Evolutionary conservation across 2,888 invertebrate species (phyloP).

Genomic region (Cyclophora albipunctata): DNA sequence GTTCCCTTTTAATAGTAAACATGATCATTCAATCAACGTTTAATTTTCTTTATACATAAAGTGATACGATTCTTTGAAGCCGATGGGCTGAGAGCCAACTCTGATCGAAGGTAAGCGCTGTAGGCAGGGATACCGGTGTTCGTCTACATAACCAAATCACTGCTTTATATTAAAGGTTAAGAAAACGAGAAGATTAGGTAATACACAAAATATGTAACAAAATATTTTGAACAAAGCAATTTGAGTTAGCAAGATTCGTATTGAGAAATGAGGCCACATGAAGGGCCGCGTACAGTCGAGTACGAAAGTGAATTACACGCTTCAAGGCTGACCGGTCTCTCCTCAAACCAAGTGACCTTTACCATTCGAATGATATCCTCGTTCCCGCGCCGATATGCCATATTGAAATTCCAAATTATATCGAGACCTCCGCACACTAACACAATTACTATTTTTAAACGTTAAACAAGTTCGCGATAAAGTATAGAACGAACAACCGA

Average conservation of each 20-base stretch:
- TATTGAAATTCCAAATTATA: slow-evolving; percentile 47
- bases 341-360: slow-evolving; percentile 71
- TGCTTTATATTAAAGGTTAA: too few species aligned
- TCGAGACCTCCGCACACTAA: slow-evolving; percentile 15
- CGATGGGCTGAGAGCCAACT: too few species aligned
- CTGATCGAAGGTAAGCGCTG: too few species aligned
- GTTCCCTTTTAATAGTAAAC: slow-evolving; percentile 25
- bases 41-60: too few species aligned
- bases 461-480: too few species aligned
- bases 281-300: slow-evolving; percentile 56
- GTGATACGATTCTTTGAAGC: too few species aligned
- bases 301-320: slow-evolving; percentile 68
- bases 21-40: slow-evolving; percentile 4
- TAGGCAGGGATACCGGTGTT: too few species aligned
- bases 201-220: neutral
- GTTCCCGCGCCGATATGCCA: slow-evolving; percentile 50
- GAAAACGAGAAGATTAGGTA: too few species aligned
- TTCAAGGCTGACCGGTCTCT: slow-evolving; percentile 72
- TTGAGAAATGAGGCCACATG: slow-evolving; percentile 66
- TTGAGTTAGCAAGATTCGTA: slow-evolving; percentile 22
- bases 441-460: too few species aligned
- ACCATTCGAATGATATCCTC: slow-evolving; percentile 63
- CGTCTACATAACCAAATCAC: too few species aligned
- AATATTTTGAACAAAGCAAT: neutral
- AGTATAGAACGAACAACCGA: too few species aligned